These are phyloP conservation scores for Aleadryas rufinucha DNA, from an alignment of 2,113 vertebrate genomes.

Conservation along the genomic window DNA sequence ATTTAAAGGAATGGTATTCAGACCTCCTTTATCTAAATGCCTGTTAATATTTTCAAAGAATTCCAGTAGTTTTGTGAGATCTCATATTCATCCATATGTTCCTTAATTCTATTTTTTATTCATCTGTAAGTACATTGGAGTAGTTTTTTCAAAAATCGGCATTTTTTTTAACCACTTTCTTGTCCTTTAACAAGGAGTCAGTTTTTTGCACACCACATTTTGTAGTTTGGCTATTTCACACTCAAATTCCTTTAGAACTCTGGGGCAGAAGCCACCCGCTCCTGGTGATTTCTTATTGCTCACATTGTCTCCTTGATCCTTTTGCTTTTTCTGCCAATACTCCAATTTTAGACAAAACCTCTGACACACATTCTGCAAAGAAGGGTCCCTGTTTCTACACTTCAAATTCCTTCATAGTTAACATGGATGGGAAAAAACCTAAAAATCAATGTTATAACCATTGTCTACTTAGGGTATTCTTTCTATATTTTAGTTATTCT, in stretches of 20 bases:
- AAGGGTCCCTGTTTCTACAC: neutral
- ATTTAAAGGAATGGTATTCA: neutral
- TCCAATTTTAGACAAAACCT: neutral
- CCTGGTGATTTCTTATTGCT: neutral
- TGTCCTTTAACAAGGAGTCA: neutral
- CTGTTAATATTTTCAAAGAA: neutral
- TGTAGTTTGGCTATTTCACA: constrained; percentile 4
- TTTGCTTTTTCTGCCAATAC: neutral
- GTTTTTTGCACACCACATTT: neutral
- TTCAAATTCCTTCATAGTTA: neutral
- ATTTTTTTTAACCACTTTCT: neutral
- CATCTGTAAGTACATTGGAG: neutral
- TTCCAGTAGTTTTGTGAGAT: neutral
- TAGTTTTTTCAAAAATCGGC: neutral
- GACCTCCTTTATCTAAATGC: neutral
- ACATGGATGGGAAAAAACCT: accelerated
- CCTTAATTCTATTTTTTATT: neutral
- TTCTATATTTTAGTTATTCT: neutral
- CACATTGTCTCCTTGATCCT: neutral
- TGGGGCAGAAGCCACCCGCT: constrained; percentile 3
- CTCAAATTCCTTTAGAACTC: neutral
- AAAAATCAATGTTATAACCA: neutral
- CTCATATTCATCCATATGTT: neutral
- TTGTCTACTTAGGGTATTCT: neutral
- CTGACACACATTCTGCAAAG: neutral